Evolutionary conservation across 2,113 vertebrate genomes (phyloP), one percentile per base, ranked within the genome.

Genomic region (Burhinus bistriatus): DNA sequence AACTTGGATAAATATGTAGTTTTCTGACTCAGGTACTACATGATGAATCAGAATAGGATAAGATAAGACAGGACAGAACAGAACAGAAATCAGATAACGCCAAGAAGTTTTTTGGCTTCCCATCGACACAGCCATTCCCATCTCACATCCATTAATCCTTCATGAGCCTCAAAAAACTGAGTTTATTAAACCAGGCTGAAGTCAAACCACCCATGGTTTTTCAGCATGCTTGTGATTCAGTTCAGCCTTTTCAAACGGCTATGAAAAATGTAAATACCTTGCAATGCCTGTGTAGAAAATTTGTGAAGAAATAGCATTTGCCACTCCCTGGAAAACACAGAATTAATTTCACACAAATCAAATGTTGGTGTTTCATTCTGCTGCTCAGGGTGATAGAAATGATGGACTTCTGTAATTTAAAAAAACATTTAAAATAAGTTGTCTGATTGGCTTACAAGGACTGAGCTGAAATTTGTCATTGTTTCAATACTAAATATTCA

Each of bases 141-240:
- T 90, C 55, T 79, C 47, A 29, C 26, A n/a, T 59, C 70, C 36
- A 64, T 90, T 95, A 94, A 93, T 90, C 38, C 70, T 85, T 91
- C 70, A 65, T 32, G 38, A 93, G 59, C 15, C 44, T 82, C 70
- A 85, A 76, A 95, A 89, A 79, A 62, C 1, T 58, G 16, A 79
- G 25, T 94, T 94, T 94, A 62, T 94, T 91, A 94, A 94, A 45
- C 18, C 29, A 75, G 15, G 18, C 15, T 79, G 49, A 87, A 96
- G 54, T 52, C 62, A 87, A 91, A 73, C 30, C 69, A 93, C 62
- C 49, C 73, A 58, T 79, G 82, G 61, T 59, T 92, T 95, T 90
- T 76, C 70, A 93, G 21, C 25, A 40, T 34, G 65, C 8, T 64
- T 85, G 29, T 85, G 73, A 85, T 85, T 94, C 90, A 75, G 22